phyloP scores from a whole-genome alignment of 2,888 invertebrate genomes.

The Lasioglossum leucozonium region DNA sequence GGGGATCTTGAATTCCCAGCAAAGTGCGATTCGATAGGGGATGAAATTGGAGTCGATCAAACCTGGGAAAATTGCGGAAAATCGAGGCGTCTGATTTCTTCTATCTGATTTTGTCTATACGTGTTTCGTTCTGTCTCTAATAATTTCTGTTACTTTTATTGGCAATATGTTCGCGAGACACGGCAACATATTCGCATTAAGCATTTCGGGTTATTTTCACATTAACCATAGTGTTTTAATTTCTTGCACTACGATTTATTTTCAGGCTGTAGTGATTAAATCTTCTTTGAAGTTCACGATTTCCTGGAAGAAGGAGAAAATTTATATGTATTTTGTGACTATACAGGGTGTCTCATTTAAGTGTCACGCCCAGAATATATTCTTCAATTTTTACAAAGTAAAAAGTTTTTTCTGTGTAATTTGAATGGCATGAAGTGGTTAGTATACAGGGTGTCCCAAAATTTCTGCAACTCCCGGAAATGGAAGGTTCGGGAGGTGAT shows the following conservation, averaged over 20 bases:
- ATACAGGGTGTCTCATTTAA: too few species aligned
- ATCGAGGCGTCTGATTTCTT: conserved; percentile 39
- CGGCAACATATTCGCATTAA: not conserved
- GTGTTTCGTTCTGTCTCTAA: not conserved
- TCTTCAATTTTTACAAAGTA: too few species aligned
- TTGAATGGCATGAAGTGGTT: too few species aligned
- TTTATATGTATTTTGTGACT: not conserved
- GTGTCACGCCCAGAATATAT: too few species aligned
- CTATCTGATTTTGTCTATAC: conserved; percentile 31
- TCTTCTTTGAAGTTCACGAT: too few species aligned
- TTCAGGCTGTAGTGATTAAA: not conserved
- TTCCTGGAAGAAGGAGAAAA: not conserved
- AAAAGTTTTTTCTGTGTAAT: too few species aligned
- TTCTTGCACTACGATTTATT: not conserved
- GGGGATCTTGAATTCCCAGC: conserved; percentile 27
- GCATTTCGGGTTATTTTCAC: not conserved
- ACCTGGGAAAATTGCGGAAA: conserved; percentile 48
- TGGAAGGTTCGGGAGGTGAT: too few species aligned
- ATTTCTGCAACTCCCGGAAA: too few species aligned
- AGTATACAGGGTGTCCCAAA: too few species aligned
- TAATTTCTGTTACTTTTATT: conserved; percentile 1
- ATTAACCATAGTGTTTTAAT: not conserved
- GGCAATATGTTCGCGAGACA: not conserved
- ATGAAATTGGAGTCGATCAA: conserved; percentile 54
- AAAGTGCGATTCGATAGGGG: conserved; percentile 55